These are phyloP conservation scores for Drosophila bipectinata DNA, from an alignment of 1,140 invertebrate species.

Conservation along the genomic window DNA sequence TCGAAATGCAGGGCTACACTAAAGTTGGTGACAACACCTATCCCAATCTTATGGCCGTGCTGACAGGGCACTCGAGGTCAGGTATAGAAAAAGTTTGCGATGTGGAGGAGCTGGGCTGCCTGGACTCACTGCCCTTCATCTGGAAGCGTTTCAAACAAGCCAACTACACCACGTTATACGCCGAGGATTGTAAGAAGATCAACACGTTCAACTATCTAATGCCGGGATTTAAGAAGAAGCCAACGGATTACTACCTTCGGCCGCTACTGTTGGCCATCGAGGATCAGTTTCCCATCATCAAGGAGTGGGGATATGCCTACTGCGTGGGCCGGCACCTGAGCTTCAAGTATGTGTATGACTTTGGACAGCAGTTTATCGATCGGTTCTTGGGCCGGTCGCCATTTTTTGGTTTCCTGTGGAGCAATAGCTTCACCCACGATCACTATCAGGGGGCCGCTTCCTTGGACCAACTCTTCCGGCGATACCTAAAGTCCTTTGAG, in stretches of 20 bases:
- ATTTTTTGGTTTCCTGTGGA: constrained; percentile 91
- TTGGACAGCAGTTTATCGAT: constrained; percentile 85
- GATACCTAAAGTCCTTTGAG: constrained; percentile 86
- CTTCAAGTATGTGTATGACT: constrained; percentile 85
- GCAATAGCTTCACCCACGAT: constrained; percentile 90
- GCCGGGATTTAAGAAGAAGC: constrained; percentile 89
- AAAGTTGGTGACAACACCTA: constrained; percentile 89
- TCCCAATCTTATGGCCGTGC: constrained; percentile 90
- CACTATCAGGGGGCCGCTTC: constrained; percentile 87
- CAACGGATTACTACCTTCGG: constrained; percentile 92
- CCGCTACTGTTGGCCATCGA: constrained; percentile 89
- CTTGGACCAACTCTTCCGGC: constrained; percentile 86
- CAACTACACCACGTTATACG: constrained; percentile 90
- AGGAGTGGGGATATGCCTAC: constrained; percentile 51
- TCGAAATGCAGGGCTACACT: constrained; percentile 46
- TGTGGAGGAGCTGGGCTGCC: constrained; percentile 80
- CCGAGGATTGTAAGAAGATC: constrained; percentile 89
- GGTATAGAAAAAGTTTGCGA: constrained; percentile 84
- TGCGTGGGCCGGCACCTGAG: constrained; percentile 86
- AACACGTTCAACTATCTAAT: constrained; percentile 92
- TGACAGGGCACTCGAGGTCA: constrained; percentile 87
- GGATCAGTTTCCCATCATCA: constrained; percentile 71
- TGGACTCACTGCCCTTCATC: constrained; percentile 89
- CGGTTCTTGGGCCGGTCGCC: constrained; percentile 76
- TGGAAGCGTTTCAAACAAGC: constrained; percentile 90